A percentile compares a stretch with the other conserved stretches of the same genome.
Evolutionary conservation across 2,113 vertebrate genomes (phyloP).

Genomic region (Lanius collurio): DNA sequence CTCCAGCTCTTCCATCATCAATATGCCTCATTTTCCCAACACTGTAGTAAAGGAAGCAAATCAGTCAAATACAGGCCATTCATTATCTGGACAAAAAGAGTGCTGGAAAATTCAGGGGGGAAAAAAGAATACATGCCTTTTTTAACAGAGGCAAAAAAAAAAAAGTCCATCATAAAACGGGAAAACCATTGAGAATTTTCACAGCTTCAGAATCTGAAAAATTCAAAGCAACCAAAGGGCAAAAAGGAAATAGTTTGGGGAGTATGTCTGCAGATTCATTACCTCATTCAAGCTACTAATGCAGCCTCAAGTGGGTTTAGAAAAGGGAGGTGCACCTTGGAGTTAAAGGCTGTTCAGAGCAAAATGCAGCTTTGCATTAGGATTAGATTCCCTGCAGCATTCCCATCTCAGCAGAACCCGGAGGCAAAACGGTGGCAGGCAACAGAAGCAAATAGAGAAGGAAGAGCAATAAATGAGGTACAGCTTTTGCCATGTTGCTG

Average conservation of each 20-base stretch:
- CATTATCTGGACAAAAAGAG: not conserved
- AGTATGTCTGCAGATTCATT: not conserved
- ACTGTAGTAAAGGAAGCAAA: not conserved
- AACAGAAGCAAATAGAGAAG: not conserved
- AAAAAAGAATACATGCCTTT: not conserved
- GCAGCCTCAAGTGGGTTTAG: not conserved
- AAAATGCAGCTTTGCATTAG: not conserved
- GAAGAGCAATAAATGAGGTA: not conserved
- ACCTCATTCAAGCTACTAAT: not conserved
- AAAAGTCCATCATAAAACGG: not conserved
- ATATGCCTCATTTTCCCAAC: not conserved
- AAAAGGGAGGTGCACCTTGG: not conserved
- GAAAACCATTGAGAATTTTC: not conserved
- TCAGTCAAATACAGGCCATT: not conserved
- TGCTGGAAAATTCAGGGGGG: not conserved
- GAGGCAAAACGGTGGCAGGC: not conserved
- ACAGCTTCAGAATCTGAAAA: not conserved
- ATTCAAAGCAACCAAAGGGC: not conserved
- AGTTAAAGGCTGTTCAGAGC: not conserved
- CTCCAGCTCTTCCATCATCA: not conserved
- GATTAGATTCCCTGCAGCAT: not conserved
- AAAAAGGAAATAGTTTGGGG: not conserved
- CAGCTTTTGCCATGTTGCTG: not conserved
- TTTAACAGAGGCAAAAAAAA: not conserved
- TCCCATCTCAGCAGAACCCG: not conserved